Evolutionary conservation across 2,888 invertebrate genomes (phyloP).

Genomic region (Opisthograptis luteolata): DNA sequence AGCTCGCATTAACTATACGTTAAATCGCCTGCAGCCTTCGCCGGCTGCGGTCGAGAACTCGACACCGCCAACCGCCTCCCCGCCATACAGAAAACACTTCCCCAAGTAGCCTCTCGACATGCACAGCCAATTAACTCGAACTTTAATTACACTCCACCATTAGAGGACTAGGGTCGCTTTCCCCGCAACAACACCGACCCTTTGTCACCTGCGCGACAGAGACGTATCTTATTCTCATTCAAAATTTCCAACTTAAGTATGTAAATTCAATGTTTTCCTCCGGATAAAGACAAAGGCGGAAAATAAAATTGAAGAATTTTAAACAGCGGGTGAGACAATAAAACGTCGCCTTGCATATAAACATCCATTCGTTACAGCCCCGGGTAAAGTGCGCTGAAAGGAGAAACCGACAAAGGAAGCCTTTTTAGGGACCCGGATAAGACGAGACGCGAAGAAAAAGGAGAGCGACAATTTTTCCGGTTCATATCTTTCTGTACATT

Average conservation of each 20-base stretch:
- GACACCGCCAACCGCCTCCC: conserved; percentile 49
- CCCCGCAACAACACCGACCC: conserved; percentile 39
- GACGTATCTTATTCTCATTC: conserved; percentile 34
- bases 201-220: conserved; percentile 41
- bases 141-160: conserved; percentile 68
- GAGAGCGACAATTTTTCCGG: conserved; percentile 82
- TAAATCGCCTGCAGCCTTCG: conserved; percentile 69
- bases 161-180: conserved; percentile 51
- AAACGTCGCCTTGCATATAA: conserved; percentile 53
- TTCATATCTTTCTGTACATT: conserved; percentile 82
- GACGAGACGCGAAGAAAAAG: conserved; percentile 73
- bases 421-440: conserved; percentile 68
- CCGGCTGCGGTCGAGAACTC: conserved; percentile 57
- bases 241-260: conserved; percentile 37
- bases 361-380: conserved; percentile 58
- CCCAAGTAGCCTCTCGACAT: conserved; percentile 56
- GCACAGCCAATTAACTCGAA: conserved; percentile 67
- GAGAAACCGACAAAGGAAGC: conserved; percentile 67
- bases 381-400: conserved; percentile 62
- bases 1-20: conserved; percentile 71
- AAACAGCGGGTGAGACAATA: conserved; percentile 42
- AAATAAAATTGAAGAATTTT: conserved; percentile 42
- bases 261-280: conserved; percentile 38
- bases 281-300: conserved; percentile 32
- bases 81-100: conserved; percentile 45